These are phyloP conservation scores for Yponomeuta plumbellus DNA, from an alignment of 2,888 invertebrate genomes.

Conservation along the genomic window DNA sequence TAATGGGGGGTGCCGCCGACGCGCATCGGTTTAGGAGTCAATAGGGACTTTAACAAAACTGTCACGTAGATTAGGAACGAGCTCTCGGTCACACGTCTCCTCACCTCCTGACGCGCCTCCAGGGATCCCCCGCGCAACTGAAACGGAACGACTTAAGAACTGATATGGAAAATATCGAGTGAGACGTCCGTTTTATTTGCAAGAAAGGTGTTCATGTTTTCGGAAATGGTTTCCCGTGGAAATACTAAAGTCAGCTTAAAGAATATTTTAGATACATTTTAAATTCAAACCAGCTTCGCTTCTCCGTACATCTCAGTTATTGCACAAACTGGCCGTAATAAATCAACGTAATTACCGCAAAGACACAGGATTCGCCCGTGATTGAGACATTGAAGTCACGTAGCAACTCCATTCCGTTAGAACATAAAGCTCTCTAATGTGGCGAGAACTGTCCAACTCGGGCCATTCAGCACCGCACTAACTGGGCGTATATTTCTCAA, in stretches of 20 bases:
- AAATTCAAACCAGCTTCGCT: neutral
- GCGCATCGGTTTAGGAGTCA: conserved; percentile 28
- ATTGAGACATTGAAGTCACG: conserved; percentile 58
- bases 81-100: conserved; percentile 47
- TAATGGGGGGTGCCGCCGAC: conserved; percentile 19
- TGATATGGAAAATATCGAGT: conserved; percentile 1
- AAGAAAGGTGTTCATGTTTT: neutral
- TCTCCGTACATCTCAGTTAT: neutral
- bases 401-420: conserved; percentile 46
- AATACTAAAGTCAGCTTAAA: no score
- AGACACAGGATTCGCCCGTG: conserved; percentile 26
- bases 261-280: neutral
- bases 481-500: conserved; percentile 17
- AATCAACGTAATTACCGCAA: conserved; percentile 3
- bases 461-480: conserved; percentile 41
- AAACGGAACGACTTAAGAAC: conserved; percentile 3
- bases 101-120: conserved; percentile 33
- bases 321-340: neutral
- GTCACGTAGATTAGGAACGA: conserved; percentile 50
- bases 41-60: conserved; percentile 44
- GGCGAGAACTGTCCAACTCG: conserved; percentile 60
- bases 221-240: no score
- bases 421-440: conserved; percentile 62
- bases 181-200: neutral
- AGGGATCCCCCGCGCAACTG: conserved; percentile 26